phyloP scores from a whole-genome alignment of 2,888 invertebrate genomes.

The Phasia obesa region DNA sequence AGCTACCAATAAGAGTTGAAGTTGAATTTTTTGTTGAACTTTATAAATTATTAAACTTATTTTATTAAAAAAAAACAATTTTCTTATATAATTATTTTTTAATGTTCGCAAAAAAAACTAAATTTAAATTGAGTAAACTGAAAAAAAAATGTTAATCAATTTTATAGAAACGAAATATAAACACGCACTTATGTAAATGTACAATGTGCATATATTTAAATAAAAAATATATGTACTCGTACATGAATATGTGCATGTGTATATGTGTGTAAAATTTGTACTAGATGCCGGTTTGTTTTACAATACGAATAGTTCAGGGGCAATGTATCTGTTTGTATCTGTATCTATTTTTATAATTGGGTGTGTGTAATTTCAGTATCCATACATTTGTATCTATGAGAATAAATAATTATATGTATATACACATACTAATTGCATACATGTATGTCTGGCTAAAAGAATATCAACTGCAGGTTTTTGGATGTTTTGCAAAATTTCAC shows the following conservation, averaged over 20 bases:
- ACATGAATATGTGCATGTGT: neutral
- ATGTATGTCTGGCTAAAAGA: too few species aligned
- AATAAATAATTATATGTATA: constrained; percentile 3
- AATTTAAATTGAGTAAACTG: neutral
- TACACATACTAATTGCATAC: neutral
- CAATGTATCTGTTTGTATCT: constrained; percentile 23
- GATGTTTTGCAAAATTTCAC: constrained; percentile 30
- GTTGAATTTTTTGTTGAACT: constrained; percentile 2
- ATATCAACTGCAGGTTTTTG: constrained; percentile 26
- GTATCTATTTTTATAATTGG: constrained; percentile 6
- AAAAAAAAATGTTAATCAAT: constrained; percentile 1
- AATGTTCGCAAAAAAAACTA: constrained; percentile 4
- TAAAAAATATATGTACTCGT: neutral
- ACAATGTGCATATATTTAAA: neutral
- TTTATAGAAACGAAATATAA: constrained; percentile 14
- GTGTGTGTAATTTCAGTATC: constrained; percentile 13
- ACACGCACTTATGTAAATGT: neutral
- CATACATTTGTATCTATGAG: constrained; percentile 11
- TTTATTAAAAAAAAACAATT: constrained; percentile 3
- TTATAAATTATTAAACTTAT: neutral
- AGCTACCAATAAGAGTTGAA: constrained; percentile 4
- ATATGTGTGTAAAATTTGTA: neutral
- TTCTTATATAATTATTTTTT: constrained; percentile 36
- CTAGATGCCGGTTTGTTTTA: constrained; percentile 60
- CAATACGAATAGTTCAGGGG: constrained; percentile 59